Evolutionary conservation across 2,797 vertebrate species (phyloP).

Genomic region (Pseudopleuronectes americanus): DNA sequence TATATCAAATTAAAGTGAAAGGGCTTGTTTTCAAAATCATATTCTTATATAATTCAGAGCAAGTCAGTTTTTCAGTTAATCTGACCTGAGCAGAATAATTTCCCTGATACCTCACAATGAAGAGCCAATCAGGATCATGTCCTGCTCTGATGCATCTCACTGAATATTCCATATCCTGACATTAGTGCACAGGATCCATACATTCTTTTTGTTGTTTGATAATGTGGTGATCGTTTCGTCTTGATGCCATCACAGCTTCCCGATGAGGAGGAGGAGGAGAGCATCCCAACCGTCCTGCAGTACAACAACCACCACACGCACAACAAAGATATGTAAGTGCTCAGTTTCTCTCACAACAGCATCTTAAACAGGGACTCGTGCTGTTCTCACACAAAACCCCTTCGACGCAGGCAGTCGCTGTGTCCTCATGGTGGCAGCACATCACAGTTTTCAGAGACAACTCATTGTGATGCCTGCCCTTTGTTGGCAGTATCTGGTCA

Average conservation of each 20-base stretch:
- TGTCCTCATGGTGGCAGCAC: conserved; percentile 76
- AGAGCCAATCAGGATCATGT: too few species aligned
- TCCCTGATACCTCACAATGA: too few species aligned
- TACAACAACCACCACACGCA: conserved; percentile 85
- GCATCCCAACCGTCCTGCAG: conserved; percentile 65
- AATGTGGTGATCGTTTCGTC: not conserved
- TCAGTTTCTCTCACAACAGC: not conserved
- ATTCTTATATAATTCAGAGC: too few species aligned
- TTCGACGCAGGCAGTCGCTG: not conserved
- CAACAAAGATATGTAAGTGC: conserved; percentile 77
- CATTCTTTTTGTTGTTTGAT: not conserved
- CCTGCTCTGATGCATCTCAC: too few species aligned
- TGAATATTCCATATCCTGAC: not conserved
- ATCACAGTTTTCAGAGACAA: conserved; percentile 18
- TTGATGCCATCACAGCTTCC: conserved; percentile 80
- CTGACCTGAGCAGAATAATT: too few species aligned
- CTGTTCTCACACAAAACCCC: conserved; percentile 2
- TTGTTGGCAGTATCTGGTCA: conserved; percentile 38
- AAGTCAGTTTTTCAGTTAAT: not conserved
- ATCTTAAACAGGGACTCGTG: not conserved
- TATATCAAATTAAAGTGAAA: too few species aligned
- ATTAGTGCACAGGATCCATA: too few species aligned
- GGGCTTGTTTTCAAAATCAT: too few species aligned
- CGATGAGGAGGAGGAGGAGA: conserved; percentile 85
- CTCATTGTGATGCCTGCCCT: conserved; percentile 25